Base-by-base conservation (phyloP, 2,888 invertebrate genomes). In the Plebejus anna region DNA sequence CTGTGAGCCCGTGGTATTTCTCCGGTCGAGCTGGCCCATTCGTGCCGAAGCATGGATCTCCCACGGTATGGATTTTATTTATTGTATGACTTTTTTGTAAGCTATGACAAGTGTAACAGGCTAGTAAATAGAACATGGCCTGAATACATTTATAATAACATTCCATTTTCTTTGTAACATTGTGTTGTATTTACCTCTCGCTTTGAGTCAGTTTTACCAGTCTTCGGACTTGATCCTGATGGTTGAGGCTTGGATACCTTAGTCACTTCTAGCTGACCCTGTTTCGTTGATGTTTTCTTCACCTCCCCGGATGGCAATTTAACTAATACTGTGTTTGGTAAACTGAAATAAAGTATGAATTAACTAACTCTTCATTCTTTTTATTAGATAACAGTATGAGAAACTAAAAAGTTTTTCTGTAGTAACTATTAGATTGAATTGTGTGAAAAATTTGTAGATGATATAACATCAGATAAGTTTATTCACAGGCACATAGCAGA, bases 261-360 rank as follows among this genome's bases (percentile, higher is more conserved):
- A 1, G 91, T 89, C 7, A 93, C 85, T 82, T 94, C 94, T 61
- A 92, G 82, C 80, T 92, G 92, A 4, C 91, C 91, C 76, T 89
- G 88, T 79, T 91, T 94, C 78, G 89, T 77, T 51, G 88, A 84
- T 16, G 89, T 85, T 81, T 89, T 94, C 83, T 91, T 94, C 1
- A 85, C 79, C 84, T 94, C 94, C 38, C 93, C 92, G 36, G 94
- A 90, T 75, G 93, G 91, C 76, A 94, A 80, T 84, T 94, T 94
- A 36, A 93, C 90, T 81, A 93, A 83, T 73, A 94, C 92, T 81
- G 93, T 94, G 80, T 92, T 92, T 80, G 92, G 92, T 82, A 92
- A 88, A 82, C 94, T 94, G 82, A 86, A 87, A 79, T 28, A n/a
- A 76, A 76, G 16, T 55, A 16, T 55, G 0, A 55, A 55, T 51